Percentiles rank a stretch among this genome's conserved stretches.
Conservation (phyloP, 2,888 invertebrate genomes). For the Agonum fuliginosum region DNA sequence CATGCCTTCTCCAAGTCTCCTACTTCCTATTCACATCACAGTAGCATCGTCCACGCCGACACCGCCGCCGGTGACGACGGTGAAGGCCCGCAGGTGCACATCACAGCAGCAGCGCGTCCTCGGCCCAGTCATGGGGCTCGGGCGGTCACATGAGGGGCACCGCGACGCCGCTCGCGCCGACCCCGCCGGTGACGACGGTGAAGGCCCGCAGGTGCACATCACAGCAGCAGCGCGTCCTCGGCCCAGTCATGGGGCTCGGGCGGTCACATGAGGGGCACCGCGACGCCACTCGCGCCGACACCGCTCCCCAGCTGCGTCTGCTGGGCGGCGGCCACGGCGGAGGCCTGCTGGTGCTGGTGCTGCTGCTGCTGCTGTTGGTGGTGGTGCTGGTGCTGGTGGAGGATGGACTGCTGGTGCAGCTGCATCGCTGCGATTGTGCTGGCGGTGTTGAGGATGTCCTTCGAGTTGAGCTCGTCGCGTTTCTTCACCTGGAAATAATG, state of each 20-base stretch:
- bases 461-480: constrained; percentile 61
- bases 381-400: constrained; percentile 66
- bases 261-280: constrained; percentile 75
- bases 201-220: too few species aligned
- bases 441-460: constrained; percentile 69
- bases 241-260: constrained; percentile 58
- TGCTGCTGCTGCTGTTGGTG: constrained; percentile 68
- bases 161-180: too few species aligned
- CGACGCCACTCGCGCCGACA: neutral
- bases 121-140: neutral
- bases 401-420: constrained; percentile 68
- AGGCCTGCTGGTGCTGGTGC: constrained; percentile 66
- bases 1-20: too few species aligned
- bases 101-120: constrained; percentile 63
- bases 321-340: constrained; percentile 66
- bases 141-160: constrained; percentile 76
- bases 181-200: too few species aligned
- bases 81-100: too few species aligned
- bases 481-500: constrained; percentile 62
- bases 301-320: constrained; percentile 43
- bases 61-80: too few species aligned
- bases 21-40: too few species aligned
- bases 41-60: too few species aligned
- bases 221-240: constrained; percentile 62
- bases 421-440: constrained; percentile 69